Percentiles rank a stretch among this genome's conserved stretches.
Conservation (phyloP, 2,888 invertebrate species). For the Drosophila barbarae region DNA sequence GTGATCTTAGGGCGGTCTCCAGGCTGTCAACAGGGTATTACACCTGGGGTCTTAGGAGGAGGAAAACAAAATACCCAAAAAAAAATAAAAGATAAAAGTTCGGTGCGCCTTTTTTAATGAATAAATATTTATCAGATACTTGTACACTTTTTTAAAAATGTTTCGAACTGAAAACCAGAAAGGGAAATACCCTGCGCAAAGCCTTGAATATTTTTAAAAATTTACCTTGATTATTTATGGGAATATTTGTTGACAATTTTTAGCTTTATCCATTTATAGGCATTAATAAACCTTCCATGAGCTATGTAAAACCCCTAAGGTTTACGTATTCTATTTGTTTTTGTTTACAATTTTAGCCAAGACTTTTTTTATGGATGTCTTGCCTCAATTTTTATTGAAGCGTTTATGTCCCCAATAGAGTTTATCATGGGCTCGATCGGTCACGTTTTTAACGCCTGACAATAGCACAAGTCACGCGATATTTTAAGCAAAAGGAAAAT, state of each 20-base stretch:
- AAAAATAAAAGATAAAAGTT: constrained; percentile 33
- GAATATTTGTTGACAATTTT: background rate
- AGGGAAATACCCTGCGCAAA: background rate
- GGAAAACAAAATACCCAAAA: constrained; percentile 24
- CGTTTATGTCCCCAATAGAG: constrained; percentile 3
- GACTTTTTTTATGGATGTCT: constrained; percentile 12
- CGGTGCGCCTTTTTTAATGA: background rate
- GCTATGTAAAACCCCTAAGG: background rate
- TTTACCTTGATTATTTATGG: constrained; percentile 1
- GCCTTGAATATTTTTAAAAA: background rate
- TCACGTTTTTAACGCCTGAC: constrained; percentile 25
- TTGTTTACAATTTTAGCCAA: constrained; percentile 1
- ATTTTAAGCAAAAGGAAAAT: background rate
- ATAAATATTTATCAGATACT: constrained; percentile 9
- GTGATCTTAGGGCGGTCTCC: constrained; percentile 32
- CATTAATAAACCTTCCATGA: background rate
- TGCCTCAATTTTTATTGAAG: background rate
- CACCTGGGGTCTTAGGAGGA: constrained; percentile 26
- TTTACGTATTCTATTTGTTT: background rate
- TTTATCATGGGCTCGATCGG: constrained; percentile 5
- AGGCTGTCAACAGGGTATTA: constrained; percentile 34
- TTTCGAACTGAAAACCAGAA: background rate
- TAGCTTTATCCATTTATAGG: constrained; percentile 2
- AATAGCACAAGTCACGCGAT: background rate
- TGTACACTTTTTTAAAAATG: background rate